Evolutionary conservation across 2,888 invertebrate genomes (phyloP), one percentile per base, ranked within the genome.

Genomic region (Helobdella robusta): DNA sequence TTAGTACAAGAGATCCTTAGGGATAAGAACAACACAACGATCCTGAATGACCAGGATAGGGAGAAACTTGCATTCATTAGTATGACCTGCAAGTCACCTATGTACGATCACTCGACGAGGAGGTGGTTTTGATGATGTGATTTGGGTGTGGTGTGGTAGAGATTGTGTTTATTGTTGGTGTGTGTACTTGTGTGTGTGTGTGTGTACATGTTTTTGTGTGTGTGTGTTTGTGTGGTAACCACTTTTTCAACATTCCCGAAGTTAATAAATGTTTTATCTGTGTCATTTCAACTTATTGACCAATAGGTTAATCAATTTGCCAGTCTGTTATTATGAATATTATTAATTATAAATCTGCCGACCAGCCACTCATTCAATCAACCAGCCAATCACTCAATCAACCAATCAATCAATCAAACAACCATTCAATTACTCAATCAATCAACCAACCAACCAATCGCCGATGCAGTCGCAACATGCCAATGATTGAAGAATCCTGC

Each of bases 51-150:
- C 74, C 87, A 88, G 74, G 89, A 88, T 0, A 84, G 88, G 65
- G 88, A 89, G 75, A 88, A 88, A 76, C 81, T 91, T 30, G 87
- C 87, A 18, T 88, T 88, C 76, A 81, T 90, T 5, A 87, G 86
- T 67, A 67, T 66, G 11, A 67, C 68, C 64, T 69, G 62, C 64
- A 67, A 67, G 48, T 60, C 66, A 34, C 63, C 67, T 8, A 56
- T 66, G 35, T 52, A 62, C 28, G 66, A 66, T 23, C 23, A 58
- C 28, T 70, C 70, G 4, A 67, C 70, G 8, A 40, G 60, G 23
- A 62, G 59, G 69, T 68, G 40, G 15, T 30, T 23, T 34, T 44
- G 44, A 34, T 40, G 18, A 32, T 3, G 48, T 61, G 18, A 1
- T 28, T 44, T 60, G 8, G 18, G 15, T 30, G 5, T 48, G 0